These are phyloP conservation scores for Dasyornis broadbenti DNA, from an alignment of 2,113 vertebrate genomes.

Conservation along the genomic window DNA sequence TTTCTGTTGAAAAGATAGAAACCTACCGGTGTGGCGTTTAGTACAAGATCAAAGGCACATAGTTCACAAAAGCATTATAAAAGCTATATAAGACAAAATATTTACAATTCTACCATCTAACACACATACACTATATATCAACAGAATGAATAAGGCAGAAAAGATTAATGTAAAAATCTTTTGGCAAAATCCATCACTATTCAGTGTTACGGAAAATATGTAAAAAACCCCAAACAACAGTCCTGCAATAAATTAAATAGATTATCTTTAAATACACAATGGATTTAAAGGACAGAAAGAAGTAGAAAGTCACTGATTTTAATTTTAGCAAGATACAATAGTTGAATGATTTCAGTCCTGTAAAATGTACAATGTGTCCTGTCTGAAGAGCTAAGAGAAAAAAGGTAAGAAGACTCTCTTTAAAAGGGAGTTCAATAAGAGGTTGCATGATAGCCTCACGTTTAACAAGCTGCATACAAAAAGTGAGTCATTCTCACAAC, in stretches of 20 bases:
- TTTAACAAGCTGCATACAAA: neutral
- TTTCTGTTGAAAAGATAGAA: neutral
- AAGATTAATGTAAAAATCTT: neutral
- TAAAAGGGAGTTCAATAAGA: neutral
- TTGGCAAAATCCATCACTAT: neutral
- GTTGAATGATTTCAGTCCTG: neutral
- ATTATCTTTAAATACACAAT: neutral
- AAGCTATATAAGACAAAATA: neutral
- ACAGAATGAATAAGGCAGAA: neutral
- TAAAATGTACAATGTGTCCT: neutral
- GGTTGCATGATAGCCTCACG: no score
- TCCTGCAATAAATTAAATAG: neutral
- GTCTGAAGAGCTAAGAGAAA: neutral
- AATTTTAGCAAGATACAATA: neutral
- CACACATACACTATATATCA: neutral
- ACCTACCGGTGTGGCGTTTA: neutral
- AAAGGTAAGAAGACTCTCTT: neutral
- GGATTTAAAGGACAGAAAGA: neutral
- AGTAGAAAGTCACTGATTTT: neutral
- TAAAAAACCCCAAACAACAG: neutral
- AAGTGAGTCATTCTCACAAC: neutral
- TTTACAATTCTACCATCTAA: neutral
- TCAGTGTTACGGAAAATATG: neutral
- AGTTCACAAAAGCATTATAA: neutral
- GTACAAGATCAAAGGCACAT: neutral